Evolutionary conservation across 2,113 vertebrate genomes (phyloP).

Genomic region (Leptobrachium leishanense): DNA sequence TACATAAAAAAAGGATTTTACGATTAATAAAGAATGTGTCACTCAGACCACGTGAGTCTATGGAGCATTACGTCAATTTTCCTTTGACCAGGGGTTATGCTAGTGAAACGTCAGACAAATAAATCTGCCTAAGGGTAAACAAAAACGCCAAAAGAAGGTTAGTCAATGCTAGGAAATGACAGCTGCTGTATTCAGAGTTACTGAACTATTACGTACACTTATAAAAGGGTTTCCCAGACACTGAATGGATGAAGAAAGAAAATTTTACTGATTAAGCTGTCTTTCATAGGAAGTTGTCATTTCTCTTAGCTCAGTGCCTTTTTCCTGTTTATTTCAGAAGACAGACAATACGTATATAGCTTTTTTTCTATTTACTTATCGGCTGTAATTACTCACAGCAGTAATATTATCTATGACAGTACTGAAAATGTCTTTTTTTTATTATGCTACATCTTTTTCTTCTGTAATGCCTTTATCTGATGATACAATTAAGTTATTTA

Average conservation of each 20-base stretch:
- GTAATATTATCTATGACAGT: background rate
- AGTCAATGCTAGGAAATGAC: slow-evolving; percentile 60
- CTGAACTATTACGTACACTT: slow-evolving; percentile 45
- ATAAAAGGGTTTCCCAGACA: slow-evolving; percentile 56
- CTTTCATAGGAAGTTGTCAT: slow-evolving; percentile 56
- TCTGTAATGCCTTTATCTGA: no score
- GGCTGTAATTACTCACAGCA: slow-evolving; percentile 15
- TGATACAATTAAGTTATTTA: no score
- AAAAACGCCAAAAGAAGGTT: slow-evolving; percentile 56
- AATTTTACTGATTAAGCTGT: slow-evolving; percentile 62
- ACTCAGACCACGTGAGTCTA: background rate
- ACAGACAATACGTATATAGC: slow-evolving; percentile 28
- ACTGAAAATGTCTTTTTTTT: no score
- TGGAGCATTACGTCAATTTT: background rate
- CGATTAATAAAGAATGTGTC: slow-evolving; percentile 21
- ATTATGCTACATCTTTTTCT: no score
- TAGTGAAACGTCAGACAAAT: slow-evolving; percentile 56
- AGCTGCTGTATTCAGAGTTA: slow-evolving; percentile 53
- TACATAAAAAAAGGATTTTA: slow-evolving; percentile 7
- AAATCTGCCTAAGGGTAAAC: slow-evolving; percentile 57
- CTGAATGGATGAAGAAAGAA: slow-evolving; percentile 29
- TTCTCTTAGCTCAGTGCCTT: slow-evolving; percentile 54
- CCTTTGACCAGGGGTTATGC: slow-evolving; percentile 30
- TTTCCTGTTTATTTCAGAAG: slow-evolving; percentile 62
- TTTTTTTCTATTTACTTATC: slow-evolving; percentile 12